phyloP scores from a whole-genome alignment of 2,888 invertebrate genomes.

The Sesia apiformis region DNA sequence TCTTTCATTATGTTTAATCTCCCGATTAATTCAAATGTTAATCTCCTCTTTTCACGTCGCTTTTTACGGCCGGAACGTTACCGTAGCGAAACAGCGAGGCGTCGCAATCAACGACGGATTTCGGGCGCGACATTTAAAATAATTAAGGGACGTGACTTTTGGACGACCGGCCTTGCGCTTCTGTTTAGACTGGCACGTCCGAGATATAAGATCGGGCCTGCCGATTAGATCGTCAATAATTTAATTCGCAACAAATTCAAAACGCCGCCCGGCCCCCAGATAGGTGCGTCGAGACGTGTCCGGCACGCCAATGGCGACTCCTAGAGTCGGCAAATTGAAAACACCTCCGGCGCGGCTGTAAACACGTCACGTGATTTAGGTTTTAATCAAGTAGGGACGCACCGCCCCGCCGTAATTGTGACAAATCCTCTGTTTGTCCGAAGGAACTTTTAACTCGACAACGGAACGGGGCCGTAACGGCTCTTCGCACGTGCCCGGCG shows the following conservation, averaged over 20 bases:
- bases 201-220: conserved; percentile 31
- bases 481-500: conserved; percentile 62
- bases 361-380: conserved; percentile 76
- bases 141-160: conserved; percentile 64
- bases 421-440: conserved; percentile 75
- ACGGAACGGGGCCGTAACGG: conserved; percentile 58
- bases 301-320: conserved; percentile 66
- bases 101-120: conserved; percentile 43
- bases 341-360: conserved; percentile 72
- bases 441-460: conserved; percentile 70
- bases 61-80: conserved; percentile 55
- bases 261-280: conserved; percentile 60
- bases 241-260: conserved; percentile 73
- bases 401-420: conserved; percentile 70
- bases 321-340: conserved; percentile 71
- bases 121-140: conserved; percentile 54
- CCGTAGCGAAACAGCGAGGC: conserved; percentile 46
- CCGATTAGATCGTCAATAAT: conserved; percentile 70
- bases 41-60: conserved; percentile 62
- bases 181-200: conserved; percentile 8
- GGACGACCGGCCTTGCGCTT: conserved; percentile 1
- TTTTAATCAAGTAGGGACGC: conserved; percentile 74
- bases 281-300: conserved; percentile 67
- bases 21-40: conserved; percentile 75
- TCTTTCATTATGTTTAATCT: conserved; percentile 75